phyloP scores from a whole-genome alignment of 2,113 vertebrate genomes.

The Lichenostomus cassidix region DNA sequence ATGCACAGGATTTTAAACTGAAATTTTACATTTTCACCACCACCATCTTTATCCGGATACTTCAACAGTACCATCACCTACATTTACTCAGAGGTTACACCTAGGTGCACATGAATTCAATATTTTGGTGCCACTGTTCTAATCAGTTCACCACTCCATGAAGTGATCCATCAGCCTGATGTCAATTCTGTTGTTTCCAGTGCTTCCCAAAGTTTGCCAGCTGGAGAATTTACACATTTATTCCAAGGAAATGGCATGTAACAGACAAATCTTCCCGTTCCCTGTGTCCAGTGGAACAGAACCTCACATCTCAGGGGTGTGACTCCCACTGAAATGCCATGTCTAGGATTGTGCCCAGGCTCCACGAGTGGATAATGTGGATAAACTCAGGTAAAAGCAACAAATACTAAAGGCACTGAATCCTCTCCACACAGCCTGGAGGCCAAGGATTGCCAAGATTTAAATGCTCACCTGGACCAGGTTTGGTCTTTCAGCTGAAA shows the following conservation, averaged over 20 bases:
- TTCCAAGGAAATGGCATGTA: background rate
- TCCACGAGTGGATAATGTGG: rapidly evolving
- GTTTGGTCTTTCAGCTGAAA: background rate
- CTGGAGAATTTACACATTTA: background rate
- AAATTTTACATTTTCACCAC: background rate
- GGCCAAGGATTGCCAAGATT: background rate
- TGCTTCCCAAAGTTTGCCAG: background rate
- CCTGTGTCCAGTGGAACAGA: background rate
- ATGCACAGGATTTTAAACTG: background rate
- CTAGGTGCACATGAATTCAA: no score
- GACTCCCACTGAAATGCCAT: background rate
- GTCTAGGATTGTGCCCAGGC: background rate
- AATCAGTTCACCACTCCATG: background rate
- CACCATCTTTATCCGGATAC: background rate
- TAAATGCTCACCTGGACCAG: background rate
- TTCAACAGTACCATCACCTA: background rate
- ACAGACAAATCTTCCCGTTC: background rate
- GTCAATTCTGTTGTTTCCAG: background rate
- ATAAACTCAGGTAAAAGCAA: background rate
- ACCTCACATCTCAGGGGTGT: background rate
- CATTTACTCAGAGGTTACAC: background rate
- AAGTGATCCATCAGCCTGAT: background rate
- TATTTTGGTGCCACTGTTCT: background rate
- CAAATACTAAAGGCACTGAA: background rate
- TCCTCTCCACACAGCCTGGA: background rate